Base-by-base conservation (phyloP, 2,113 vertebrate genomes). In the Siniperca chuatsi region DNA sequence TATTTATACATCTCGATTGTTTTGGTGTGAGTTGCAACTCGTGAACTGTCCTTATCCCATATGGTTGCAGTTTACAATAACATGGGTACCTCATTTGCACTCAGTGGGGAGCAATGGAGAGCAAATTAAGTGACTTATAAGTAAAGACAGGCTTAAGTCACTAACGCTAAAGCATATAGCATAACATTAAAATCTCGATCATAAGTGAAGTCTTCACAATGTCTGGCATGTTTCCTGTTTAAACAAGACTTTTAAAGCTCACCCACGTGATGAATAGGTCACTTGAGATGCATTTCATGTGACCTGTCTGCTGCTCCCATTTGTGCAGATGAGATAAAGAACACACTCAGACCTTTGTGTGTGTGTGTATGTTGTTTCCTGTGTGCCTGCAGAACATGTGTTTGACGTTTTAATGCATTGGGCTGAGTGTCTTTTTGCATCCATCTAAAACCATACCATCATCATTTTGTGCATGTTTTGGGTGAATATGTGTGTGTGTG, bases 271-370 rank as follows among this genome's bases (percentile, higher is more conserved):
- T n/a, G 44, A 64, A 62, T 12, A 29, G 61, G 48, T 64, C 48
- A 23, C 13, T n/a, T 61, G 13, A 8, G 25, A 58, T 52, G 75
- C 12, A 8, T 55, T 70, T 66, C 60, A 73, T 62, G 25, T 81
- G 61, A 83, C 71, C 2, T n/a, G 50, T 4, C 85, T 74, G 29
- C 74, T 81, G 57, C 61, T 77, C 33, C 15, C 25, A 66, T 35
- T 11, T 46, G 50, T 68, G 44, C 46, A 74, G 35, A 67, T 5
- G 23, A 75, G 61, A 60, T 61, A 20, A 25, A 37, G 29, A 50
- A 25, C 52, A 48, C 15, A 42, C 37, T 44, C 65, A 69, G 61
- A 18, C 16, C 16, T 23, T 20, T 76, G 48, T 66, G 40, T 48
- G 4, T 48, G 4, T 54, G 23, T 74, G n/a, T 57, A 21, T 54